Conservation (phyloP, 2,888 invertebrate genomes). For the Molorchus minor region DNA sequence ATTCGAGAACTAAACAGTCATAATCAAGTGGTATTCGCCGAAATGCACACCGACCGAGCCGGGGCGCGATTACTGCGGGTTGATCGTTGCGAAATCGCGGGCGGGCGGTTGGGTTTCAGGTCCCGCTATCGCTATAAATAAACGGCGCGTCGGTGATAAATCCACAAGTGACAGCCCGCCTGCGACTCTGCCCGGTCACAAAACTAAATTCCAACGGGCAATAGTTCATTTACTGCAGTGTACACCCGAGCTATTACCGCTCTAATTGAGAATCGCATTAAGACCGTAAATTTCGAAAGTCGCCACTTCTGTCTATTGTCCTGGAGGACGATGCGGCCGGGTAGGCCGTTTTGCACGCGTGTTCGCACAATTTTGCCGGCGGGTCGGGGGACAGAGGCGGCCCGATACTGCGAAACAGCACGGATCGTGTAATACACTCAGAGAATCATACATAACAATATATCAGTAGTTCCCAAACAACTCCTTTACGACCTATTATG, state of each 20-base stretch:
- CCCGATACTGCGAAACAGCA: too few species aligned
- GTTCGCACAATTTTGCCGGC: slow-evolving; percentile 1
- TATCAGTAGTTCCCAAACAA: too few species aligned
- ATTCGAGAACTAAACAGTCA: slow-evolving; percentile 10
- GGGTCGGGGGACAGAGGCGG: too few species aligned
- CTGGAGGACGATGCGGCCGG: slow-evolving; percentile 31
- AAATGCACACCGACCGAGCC: too few species aligned
- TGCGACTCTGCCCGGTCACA: slow-evolving; percentile 55
- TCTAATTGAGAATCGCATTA: slow-evolving; percentile 76
- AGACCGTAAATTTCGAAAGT: slow-evolving; percentile 70
- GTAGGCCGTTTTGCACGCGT: slow-evolving; percentile 6
- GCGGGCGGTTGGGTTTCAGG: slow-evolving; percentile 27
- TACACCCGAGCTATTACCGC: slow-evolving; percentile 70
- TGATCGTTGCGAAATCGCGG: slow-evolving; percentile 32
- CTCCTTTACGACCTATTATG: too few species aligned
- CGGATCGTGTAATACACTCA: too few species aligned
- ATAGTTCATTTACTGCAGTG: slow-evolving; percentile 61
- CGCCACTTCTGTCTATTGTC: slow-evolving; percentile 60
- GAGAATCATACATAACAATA: too few species aligned
- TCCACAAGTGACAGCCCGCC: slow-evolving; percentile 49
- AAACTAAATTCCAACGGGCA: slow-evolving; percentile 61
- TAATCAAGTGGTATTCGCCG: slow-evolving; percentile 9
- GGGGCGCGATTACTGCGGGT: slow-evolving; percentile 18
- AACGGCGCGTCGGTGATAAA: slow-evolving; percentile 47
- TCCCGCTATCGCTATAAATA: slow-evolving; percentile 45